Percentiles rank a stretch among this genome's conserved stretches.
Evolutionary conservation across 2,113 vertebrate genomes (phyloP).

Genomic region (Salvelinus sp.): DNA sequence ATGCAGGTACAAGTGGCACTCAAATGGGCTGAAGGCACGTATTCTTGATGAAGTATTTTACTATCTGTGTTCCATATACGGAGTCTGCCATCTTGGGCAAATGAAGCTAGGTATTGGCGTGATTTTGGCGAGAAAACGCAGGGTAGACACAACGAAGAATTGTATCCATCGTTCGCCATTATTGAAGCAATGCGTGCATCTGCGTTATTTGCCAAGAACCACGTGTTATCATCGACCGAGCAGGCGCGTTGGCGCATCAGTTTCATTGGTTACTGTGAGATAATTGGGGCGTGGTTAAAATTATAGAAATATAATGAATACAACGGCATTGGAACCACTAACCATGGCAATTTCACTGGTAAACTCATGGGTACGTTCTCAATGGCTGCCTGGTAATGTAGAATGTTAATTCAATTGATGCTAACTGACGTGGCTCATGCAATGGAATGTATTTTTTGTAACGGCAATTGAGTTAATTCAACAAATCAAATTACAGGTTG

Average conservation of each 20-base stretch:
- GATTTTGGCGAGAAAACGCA: slow-evolving; percentile 85
- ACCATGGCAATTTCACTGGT: no score
- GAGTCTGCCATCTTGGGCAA: slow-evolving; percentile 85
- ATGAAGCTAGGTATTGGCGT: slow-evolving; percentile 81
- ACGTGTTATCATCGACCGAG: slow-evolving; percentile 69
- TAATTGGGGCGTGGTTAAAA: background rate
- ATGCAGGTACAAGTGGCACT: slow-evolving; percentile 92
- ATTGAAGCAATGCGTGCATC: slow-evolving; percentile 60
- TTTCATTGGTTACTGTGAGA: slow-evolving; percentile 38
- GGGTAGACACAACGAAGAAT: slow-evolving; percentile 67
- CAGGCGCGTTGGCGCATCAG: slow-evolving; percentile 61
- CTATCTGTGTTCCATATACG: slow-evolving; percentile 88
- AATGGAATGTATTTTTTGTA: no score
- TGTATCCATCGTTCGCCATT: slow-evolving; percentile 85
- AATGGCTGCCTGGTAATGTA: no score
- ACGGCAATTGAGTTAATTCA: no score
- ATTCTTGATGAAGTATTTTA: slow-evolving; percentile 86
- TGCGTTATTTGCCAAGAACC: slow-evolving; percentile 66
- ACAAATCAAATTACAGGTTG: no score
- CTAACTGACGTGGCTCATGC: no score
- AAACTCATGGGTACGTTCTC: no score
- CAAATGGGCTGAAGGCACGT: slow-evolving; percentile 93
- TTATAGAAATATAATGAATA: no score
- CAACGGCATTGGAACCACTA: no score
- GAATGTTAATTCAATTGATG: no score